Conservation (phyloP, 2,113 vertebrate species). For the Ammospiza nelsoni region DNA sequence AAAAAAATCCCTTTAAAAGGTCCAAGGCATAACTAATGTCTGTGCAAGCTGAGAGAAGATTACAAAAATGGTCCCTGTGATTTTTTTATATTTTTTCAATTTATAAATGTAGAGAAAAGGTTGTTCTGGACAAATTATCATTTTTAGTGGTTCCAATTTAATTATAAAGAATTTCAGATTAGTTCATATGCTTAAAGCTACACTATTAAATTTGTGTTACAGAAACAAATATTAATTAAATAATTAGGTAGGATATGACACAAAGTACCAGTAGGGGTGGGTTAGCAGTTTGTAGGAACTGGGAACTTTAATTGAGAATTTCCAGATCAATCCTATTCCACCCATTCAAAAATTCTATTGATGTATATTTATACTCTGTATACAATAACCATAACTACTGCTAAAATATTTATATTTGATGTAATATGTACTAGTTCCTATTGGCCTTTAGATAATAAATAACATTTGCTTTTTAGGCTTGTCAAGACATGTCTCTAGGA, state of each 20-base stretch:
- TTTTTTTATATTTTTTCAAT: neutral
- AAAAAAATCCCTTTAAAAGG: neutral
- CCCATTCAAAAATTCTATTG: neutral
- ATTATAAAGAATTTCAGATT: neutral
- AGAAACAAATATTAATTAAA: neutral
- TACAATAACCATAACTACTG: neutral
- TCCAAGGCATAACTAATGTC: neutral
- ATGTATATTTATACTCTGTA: neutral
- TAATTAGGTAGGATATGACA: neutral
- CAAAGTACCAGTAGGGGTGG: fast-evolving
- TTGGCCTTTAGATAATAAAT: neutral
- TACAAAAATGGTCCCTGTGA: neutral
- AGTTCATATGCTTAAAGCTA: neutral
- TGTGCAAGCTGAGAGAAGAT: neutral
- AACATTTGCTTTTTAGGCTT: neutral
- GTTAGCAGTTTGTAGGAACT: neutral
- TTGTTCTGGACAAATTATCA: neutral
- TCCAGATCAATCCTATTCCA: neutral
- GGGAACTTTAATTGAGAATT: neutral
- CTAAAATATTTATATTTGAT: neutral
- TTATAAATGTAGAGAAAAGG: neutral
- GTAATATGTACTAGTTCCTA: neutral
- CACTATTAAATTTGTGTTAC: neutral
- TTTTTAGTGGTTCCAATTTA: neutral
- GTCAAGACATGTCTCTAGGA: neutral